Conservation (phyloP, 2,797 vertebrate species). For the Ambastaia sidthimunki region DNA sequence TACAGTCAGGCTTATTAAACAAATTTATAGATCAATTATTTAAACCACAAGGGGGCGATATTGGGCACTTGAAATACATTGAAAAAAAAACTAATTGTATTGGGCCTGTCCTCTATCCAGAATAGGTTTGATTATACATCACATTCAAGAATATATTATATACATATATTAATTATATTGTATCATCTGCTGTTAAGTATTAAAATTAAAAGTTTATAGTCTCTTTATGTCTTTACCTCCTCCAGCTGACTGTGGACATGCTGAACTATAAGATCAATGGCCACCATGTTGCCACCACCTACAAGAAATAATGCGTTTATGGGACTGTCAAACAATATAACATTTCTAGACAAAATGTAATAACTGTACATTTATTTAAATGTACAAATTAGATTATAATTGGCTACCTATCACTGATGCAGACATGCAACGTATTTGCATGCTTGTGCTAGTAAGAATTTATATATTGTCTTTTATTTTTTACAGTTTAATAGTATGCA, state of each 20-base stretch:
- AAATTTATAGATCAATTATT: not conserved
- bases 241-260: slow-evolving; percentile 98
- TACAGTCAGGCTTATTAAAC: too few species aligned
- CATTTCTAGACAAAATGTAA: too few species aligned
- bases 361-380: too few species aligned
- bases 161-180: not conserved
- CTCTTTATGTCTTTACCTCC: slow-evolving; percentile 79
- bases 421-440: too few species aligned
- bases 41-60: slow-evolving; percentile 11
- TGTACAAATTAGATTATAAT: too few species aligned
- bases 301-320: slow-evolving; percentile 18
- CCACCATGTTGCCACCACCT: slow-evolving; percentile 95
- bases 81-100: not conserved
- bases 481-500: too few species aligned
- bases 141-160: too few species aligned
- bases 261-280: slow-evolving; percentile 96
- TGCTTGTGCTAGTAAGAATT: too few species aligned
- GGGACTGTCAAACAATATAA: too few species aligned
- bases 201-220: not conserved
- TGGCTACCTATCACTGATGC: too few species aligned
- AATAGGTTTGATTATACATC: too few species aligned
- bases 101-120: not conserved
- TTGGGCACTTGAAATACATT: not conserved
- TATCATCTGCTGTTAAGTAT: not conserved
- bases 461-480: too few species aligned